Evolutionary conservation across 2,797 vertebrate species (phyloP).

Genomic region (Pangasius larnaudii): DNA sequence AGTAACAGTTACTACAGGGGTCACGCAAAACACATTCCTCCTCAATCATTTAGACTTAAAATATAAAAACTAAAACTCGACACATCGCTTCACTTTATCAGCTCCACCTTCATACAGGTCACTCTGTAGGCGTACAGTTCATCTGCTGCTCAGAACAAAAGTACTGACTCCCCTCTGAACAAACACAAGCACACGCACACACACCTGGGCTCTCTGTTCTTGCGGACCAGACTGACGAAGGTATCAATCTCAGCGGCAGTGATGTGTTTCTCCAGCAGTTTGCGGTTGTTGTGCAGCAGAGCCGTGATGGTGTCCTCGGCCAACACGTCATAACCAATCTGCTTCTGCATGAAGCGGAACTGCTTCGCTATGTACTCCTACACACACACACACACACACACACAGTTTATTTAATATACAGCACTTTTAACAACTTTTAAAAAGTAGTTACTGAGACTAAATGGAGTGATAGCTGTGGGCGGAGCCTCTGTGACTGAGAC

Average conservation of each 20-base stretch:
- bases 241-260: slow-evolving; percentile 98
- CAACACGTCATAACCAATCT: slow-evolving; percentile 97
- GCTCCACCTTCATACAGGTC: neutral
- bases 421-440: neutral
- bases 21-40: neutral
- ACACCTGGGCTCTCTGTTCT: slow-evolving; percentile 93
- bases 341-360: slow-evolving; percentile 99
- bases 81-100: neutral
- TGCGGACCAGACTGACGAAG: slow-evolving; percentile 95
- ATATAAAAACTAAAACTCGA: neutral
- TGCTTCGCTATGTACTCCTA: slow-evolving; percentile 99
- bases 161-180: neutral
- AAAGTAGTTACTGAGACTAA: neutral
- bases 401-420: slow-evolving; percentile 6
- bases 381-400: slow-evolving; percentile 43
- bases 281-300: slow-evolving; percentile 96
- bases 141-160: no score
- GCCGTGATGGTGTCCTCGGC: slow-evolving; percentile 98
- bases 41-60: neutral
- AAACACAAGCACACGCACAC: slow-evolving; percentile 14
- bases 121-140: no score
- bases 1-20: neutral
- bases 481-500: neutral
- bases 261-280: slow-evolving; percentile 97
- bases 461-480: neutral